phyloP scores from a whole-genome alignment of 2,888 invertebrate genomes.

The Cylindroiulus punctatus region DNA sequence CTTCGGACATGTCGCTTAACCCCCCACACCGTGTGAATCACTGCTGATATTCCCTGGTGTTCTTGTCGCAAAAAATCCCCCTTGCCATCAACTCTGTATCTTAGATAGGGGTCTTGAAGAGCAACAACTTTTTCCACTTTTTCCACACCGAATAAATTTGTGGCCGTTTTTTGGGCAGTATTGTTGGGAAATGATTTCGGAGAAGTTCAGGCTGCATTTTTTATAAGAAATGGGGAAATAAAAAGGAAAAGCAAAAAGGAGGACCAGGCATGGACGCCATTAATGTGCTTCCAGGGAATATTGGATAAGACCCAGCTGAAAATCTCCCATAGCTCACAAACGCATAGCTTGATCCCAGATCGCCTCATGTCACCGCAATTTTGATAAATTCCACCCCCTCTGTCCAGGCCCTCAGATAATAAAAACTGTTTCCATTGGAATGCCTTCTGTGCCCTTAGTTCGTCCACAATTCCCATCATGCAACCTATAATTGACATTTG shows the following conservation, averaged over 20 bases:
- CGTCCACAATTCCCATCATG: background rate
- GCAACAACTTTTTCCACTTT: background rate
- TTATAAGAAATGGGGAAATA: conserved; percentile 5
- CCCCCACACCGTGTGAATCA: conserved; percentile 47
- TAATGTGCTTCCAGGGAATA: background rate
- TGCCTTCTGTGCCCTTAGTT: background rate
- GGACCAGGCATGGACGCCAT: background rate
- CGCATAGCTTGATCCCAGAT: background rate
- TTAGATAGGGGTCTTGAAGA: background rate
- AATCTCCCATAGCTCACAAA: background rate
- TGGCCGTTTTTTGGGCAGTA: background rate
- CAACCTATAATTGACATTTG: conserved; percentile 43
- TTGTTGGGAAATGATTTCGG: conserved; percentile 39
- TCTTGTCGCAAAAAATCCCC: conserved; percentile 39
- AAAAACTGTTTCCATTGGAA: conserved; percentile 9
- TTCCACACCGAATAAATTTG: conserved; percentile 7
- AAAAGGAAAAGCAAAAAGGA: conserved; percentile 30
- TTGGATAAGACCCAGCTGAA: background rate
- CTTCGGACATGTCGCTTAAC: background rate
- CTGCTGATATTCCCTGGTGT: background rate
- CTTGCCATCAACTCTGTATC: background rate
- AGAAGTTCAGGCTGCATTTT: background rate
- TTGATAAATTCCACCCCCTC: conserved; percentile 5
- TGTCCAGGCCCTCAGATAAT: background rate
- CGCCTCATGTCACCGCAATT: conserved; percentile 4